These are phyloP conservation scores for Phalacrocorax brasilianus DNA, from an alignment of 2,113 vertebrate species.

Conservation along the genomic window DNA sequence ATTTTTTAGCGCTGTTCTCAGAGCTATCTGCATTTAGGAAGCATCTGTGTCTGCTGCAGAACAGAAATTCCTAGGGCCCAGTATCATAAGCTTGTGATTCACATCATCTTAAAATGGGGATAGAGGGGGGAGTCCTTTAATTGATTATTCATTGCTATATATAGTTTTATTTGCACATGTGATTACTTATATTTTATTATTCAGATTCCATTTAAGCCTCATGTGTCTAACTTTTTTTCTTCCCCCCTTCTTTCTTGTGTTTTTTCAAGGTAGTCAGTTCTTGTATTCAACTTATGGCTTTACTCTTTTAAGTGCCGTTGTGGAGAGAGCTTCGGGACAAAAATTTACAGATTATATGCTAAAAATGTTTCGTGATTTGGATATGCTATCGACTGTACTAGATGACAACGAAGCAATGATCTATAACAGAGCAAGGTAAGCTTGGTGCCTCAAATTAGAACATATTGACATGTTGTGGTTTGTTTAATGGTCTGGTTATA, in stretches of 20 bases:
- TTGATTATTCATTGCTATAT: not conserved
- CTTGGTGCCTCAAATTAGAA: not conserved
- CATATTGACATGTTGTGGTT: not conserved
- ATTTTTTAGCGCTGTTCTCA: not conserved
- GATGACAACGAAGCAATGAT: constrained; percentile 94
- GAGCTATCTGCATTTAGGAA: not conserved
- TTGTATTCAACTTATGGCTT: constrained; percentile 96
- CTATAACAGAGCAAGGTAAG: constrained; percentile 95
- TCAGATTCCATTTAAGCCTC: not conserved
- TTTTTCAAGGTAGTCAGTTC: constrained; percentile 86
- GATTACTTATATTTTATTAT: not conserved
- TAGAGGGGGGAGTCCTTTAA: not conserved
- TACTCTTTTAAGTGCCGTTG: constrained; percentile 89
- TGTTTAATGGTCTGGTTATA: not conserved
- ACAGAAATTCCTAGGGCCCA: not conserved
- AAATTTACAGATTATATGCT: constrained; percentile 91
- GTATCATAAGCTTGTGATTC: not conserved
- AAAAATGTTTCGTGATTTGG: constrained; percentile 90
- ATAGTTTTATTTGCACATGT: not conserved
- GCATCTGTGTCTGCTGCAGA: not conserved
- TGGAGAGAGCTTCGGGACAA: constrained; percentile 87
- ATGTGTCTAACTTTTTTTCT: accelerated
- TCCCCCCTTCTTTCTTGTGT: not conserved
- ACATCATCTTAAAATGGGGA: not conserved
- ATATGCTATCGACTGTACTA: constrained; percentile 89